phyloP scores from a whole-genome alignment of 2,888 invertebrate genomes.

The Micoletzkya japonica region DNA sequence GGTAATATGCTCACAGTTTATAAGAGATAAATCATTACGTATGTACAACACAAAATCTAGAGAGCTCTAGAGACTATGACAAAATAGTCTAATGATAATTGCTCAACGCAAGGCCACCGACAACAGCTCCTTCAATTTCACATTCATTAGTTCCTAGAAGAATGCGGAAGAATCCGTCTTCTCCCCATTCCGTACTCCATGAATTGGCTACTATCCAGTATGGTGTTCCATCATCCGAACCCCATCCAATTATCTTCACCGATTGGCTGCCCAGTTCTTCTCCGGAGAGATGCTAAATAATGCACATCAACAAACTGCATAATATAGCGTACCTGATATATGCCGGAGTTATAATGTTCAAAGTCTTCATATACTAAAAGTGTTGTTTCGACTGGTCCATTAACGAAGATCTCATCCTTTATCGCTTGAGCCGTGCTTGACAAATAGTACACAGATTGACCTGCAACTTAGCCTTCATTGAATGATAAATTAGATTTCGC shows the following conservation, averaged over 20 bases:
- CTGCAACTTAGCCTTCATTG: too few species aligned
- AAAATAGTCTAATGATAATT: too few species aligned
- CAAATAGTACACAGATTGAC: too few species aligned
- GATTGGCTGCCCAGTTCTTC: constrained; percentile 80
- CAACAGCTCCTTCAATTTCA: constrained; percentile 37
- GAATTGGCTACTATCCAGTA: constrained; percentile 92
- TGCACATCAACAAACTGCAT: too few species aligned
- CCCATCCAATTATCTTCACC: constrained; percentile 84
- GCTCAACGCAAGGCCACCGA: constrained; percentile 39
- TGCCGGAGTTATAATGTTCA: constrained; percentile 41
- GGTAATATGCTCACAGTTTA: too few species aligned
- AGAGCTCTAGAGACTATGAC: too few species aligned
- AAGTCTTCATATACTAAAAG: constrained; percentile 50
- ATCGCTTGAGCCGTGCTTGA: too few species aligned
- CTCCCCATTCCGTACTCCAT: constrained; percentile 91
- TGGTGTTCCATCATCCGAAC: constrained; percentile 73
- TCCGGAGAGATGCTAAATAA: constrained; percentile 77
- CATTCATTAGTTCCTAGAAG: constrained; percentile 39
- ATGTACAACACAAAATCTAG: too few species aligned
- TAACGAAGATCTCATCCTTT: constrained; percentile 72
- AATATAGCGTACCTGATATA: constrained; percentile 68
- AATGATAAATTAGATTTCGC: too few species aligned
- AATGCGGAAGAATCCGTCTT: constrained; percentile 66
- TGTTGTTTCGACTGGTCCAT: constrained; percentile 49
- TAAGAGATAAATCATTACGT: too few species aligned